Evolutionary conservation across 2,888 invertebrate genomes (phyloP).

Genomic region (Parnassius mnemosyne): DNA sequence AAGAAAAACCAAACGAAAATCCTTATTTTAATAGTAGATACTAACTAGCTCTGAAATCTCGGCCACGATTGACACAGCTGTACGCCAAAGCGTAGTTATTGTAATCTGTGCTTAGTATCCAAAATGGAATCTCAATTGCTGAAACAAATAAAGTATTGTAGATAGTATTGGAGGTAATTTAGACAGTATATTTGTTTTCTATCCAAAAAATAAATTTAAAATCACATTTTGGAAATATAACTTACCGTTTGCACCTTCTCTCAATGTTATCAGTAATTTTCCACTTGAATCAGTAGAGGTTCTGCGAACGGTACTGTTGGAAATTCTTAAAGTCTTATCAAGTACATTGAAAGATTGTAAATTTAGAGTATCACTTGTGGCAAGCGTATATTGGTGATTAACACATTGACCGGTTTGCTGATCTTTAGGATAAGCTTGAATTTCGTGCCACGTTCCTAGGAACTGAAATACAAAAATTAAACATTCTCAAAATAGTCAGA

Average conservation of each 20-base stretch:
- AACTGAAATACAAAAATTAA: conserved; percentile 40
- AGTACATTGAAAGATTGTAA: conserved; percentile 45
- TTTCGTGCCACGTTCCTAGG: conserved; percentile 51
- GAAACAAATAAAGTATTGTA: conserved; percentile 7
- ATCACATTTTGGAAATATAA: not conserved
- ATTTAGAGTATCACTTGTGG: conserved; percentile 36
- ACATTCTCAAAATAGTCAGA: not conserved
- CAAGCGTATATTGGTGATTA: conserved; percentile 43
- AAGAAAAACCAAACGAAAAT: not conserved
- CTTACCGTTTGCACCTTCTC: conserved; percentile 43
- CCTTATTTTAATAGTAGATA: conserved; percentile 10
- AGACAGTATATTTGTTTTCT: no score
- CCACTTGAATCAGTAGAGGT: conserved; percentile 43
- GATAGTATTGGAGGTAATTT: no score
- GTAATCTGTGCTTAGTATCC: conserved; percentile 48
- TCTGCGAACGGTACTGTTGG: conserved; percentile 39
- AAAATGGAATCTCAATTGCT: conserved; percentile 41
- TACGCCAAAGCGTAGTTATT: conserved; percentile 45
- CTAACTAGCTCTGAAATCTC: conserved; percentile 57
- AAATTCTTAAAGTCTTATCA: conserved; percentile 39
- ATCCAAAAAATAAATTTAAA: not conserved
- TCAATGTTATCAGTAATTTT: conserved; percentile 43
- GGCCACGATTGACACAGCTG: conserved; percentile 43
- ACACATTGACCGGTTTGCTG: conserved; percentile 54
- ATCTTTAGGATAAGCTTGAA: conserved; percentile 50